phyloP scores from a whole-genome alignment of 2,797 vertebrate species.

The Gobionotothen gibberifrons region DNA sequence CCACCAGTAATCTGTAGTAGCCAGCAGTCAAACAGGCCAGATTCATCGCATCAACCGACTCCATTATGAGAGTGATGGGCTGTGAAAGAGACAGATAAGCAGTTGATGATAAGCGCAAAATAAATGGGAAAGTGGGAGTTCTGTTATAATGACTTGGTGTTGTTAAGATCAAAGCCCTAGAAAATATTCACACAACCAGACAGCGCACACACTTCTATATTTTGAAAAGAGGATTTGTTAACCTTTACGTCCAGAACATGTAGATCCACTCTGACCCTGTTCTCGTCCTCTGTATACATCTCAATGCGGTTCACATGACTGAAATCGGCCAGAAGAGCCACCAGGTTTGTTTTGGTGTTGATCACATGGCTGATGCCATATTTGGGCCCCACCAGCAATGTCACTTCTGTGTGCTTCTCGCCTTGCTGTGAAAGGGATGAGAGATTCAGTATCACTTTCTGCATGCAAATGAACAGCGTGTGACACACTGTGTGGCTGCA shows the following conservation, averaged over 20 bases:
- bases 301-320: constrained; percentile 98
- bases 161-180: neutral
- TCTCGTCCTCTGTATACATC: constrained; percentile 97
- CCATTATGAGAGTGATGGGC: constrained; percentile 98
- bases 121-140: constrained; percentile 43
- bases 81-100: constrained; percentile 81
- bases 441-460: constrained; percentile 2
- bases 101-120: constrained; percentile 50
- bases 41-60: constrained; percentile 98
- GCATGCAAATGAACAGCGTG: constrained; percentile 11
- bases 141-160: constrained; percentile 31
- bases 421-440: constrained; percentile 88
- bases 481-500: neutral
- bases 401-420: constrained; percentile 97
- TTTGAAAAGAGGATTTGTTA: constrained; percentile 36
- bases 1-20: constrained; percentile 96
- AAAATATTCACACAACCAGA: constrained; percentile 19
- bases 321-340: constrained; percentile 97
- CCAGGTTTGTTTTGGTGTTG: constrained; percentile 98
- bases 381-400: constrained; percentile 94
- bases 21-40: constrained; percentile 98
- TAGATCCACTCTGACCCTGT: constrained; percentile 93
- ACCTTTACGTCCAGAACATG: constrained; percentile 98
- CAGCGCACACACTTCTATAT: neutral
- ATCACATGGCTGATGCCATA: constrained; percentile 99